Base-by-base conservation (phyloP, 2,888 invertebrate genomes). In the Sepioteuthis lessoniana region DNA sequence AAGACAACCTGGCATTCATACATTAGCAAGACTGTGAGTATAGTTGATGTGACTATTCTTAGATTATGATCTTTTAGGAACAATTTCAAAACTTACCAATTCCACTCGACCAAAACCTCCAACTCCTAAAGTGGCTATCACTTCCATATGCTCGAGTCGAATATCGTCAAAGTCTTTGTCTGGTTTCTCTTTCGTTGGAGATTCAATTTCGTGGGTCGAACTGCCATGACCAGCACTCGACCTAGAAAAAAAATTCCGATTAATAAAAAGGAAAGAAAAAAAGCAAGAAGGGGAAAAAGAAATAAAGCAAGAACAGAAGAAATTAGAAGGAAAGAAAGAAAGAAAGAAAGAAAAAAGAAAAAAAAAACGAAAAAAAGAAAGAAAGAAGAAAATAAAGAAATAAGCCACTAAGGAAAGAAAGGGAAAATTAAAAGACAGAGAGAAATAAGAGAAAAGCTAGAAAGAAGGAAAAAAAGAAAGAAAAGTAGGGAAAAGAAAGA, bases 51-150 rank as follows among this genome's bases (percentile, higher is more conserved):
- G 42, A 7, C 7, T 42, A 7, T 42, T 42, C 42, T 42, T 42
- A 42, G 42, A 3, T n/a, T n/a, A n/a, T n/a, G n/a, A n/a, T n/a
- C n/a, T n/a, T 55, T 55, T 25, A 21, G 21, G 55, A 55, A 55
- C 25, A 3, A 25, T 55, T 55, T n/a, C n/a, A n/a, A 8, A 76
- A 95, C 96, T 94, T 95, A 98, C 98, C 94, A 98, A 97, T 96
- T 98, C 99, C 0, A 99, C 99, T 4, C 99, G 98, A 0, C 99
- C 99, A 96, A 99, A 99, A 3, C 99, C 99, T 13, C 99, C 99
- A 31, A 99, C 98, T 1, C 99, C 99, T 95, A 99, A 97, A 0
- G 99, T 99, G 42, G 98, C 98, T 37, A 98, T 97, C 94, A 98
- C 98, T 96, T 98, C 98, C 95, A 99, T 97, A 96, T 99, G 98